phyloP scores from a whole-genome alignment of 2,797 vertebrate genomes.

The Hapalemur alaotrensis region DNA sequence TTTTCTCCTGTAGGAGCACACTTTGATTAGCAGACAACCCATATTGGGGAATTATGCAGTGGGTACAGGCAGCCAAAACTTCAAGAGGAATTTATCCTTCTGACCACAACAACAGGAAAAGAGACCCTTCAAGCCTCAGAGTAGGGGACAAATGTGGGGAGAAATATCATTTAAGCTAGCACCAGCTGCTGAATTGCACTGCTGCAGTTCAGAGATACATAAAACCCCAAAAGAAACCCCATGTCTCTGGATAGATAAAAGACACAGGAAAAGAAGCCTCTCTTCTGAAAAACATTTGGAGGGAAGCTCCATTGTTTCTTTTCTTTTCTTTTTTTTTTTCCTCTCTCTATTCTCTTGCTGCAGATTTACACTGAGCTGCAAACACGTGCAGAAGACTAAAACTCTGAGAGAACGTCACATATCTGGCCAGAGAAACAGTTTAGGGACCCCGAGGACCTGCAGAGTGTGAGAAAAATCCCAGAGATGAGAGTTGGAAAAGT shows the following conservation, averaged over 20 bases:
- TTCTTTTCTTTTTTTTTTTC: background rate
- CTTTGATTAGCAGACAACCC: background rate
- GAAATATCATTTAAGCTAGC: background rate
- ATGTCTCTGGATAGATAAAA: background rate
- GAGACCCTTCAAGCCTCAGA: background rate
- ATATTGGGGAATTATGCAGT: background rate
- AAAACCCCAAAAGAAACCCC: background rate
- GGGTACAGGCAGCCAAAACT: background rate
- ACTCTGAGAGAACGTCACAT: background rate
- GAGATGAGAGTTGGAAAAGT: background rate
- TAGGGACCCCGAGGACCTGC: background rate
- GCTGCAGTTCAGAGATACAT: background rate
- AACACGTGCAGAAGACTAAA: background rate
- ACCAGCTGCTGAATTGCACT: background rate
- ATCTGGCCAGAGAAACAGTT: background rate
- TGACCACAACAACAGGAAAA: background rate
- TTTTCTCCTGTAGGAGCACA: background rate
- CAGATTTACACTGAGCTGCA: background rate
- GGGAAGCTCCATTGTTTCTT: background rate
- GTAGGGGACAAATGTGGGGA: background rate
- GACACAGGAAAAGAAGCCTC: background rate
- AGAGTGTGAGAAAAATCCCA: background rate
- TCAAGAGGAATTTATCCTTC: background rate
- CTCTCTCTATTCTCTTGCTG: background rate
- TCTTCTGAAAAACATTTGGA: background rate